Percentiles rank a stretch among this genome's conserved stretches.
phyloP scores from a whole-genome alignment of 2,113 vertebrate genomes.

The Centropristis striata region DNA sequence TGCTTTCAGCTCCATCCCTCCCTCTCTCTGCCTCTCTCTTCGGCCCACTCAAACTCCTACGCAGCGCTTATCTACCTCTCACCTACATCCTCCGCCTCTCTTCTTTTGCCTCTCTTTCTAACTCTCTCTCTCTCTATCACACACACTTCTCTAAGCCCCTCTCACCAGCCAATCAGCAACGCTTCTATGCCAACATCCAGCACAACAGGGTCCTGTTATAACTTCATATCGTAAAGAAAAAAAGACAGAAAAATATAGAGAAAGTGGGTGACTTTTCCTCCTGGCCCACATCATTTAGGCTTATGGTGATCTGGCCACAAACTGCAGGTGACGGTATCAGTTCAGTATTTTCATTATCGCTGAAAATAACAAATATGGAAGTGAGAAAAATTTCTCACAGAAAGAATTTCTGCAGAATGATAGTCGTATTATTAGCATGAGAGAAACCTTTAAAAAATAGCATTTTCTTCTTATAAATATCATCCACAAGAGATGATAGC shows the following conservation, averaged over 20 bases:
- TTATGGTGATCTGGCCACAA: background rate
- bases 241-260: background rate
- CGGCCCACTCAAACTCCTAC: conserved; percentile 81
- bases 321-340: conserved; percentile 6
- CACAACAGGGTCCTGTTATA: conserved; percentile 28
- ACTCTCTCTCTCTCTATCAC: conserved; percentile 49
- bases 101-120: conserved; percentile 71
- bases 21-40: conserved; percentile 59
- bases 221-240: conserved; percentile 8
- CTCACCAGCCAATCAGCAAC: conserved; percentile 30
- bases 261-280: background rate
- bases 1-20: conserved; percentile 65
- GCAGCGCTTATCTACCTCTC: conserved; percentile 76
- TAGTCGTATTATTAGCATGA: background rate
- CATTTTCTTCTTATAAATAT: background rate
- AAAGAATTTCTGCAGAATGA: background rate
- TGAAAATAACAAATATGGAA: background rate
- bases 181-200: conserved; percentile 31
- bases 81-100: conserved; percentile 79
- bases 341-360: conserved; percentile 8
- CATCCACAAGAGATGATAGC: conserved; percentile 32
- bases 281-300: background rate
- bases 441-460: background rate
- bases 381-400: background rate
- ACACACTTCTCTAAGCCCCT: conserved; percentile 44